Evolutionary conservation across 2,888 invertebrate species (phyloP), one percentile per base, ranked within the genome.

Genomic region (Agriotes lineatus): DNA sequence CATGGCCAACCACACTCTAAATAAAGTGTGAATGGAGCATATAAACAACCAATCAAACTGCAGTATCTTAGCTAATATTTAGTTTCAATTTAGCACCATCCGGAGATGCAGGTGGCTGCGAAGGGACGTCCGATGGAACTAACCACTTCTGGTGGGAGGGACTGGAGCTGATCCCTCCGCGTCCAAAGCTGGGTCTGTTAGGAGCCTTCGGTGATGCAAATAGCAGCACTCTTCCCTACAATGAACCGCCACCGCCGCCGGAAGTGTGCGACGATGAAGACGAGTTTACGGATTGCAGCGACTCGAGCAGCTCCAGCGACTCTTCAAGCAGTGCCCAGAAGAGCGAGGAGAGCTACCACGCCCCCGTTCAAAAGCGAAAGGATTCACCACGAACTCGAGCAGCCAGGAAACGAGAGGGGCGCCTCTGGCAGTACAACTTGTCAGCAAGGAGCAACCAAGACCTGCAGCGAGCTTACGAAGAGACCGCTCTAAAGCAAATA

Each of bases 381-480:
- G 7, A 63, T 45, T 37, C 69, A 68, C 68, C 71, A 67, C 19
- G 69, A 35, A 22, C 59, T 57, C 61, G 86, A 35, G 18, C 14
- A 2, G 59, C 60, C 1, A 78, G 74, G 48, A 80, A 77, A 56
- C 78, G 77, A 37, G 85, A 85, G 7, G 89, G 89, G 3, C 88
- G 91, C 19, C 88, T 90, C 76, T 95, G 95, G 95, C 91, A 90
- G 70, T 85, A 90, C 16, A 91, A 92, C 74, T 85, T 93, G 63
- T 92, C 93, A 0, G 92, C 94, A 2, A 89, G 95, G 74, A 93
- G 92, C 79, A 96, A 96, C 85, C 95, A 96, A 82, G 95, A 96
- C 82, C 91, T 93, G 77, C 96, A 95, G 82, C 86, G 96, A 3
- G 91, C 95, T 68, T 91, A 90, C 79, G 95, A 96, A 82, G 95